These are phyloP conservation scores for Ligdia adustata DNA, from an alignment of 2,888 invertebrate species.

Conservation along the genomic window DNA sequence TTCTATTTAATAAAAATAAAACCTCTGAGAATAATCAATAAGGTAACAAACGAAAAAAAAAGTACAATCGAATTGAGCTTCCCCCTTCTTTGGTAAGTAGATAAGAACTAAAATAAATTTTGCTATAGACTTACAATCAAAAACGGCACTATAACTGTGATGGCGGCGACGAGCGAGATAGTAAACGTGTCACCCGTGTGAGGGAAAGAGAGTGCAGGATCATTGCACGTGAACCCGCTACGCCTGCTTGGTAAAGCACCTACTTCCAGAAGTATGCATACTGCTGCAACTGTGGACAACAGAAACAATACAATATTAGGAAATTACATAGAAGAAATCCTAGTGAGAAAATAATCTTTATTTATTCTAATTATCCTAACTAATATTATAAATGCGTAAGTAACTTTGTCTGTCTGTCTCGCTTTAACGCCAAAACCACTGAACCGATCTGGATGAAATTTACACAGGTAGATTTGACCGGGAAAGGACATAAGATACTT, in stretches of 20 bases:
- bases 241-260: conserved; percentile 85
- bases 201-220: conserved; percentile 87
- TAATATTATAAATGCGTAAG: background rate
- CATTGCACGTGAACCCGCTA: conserved; percentile 88
- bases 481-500: no score
- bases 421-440: no score
- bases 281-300: conserved; percentile 82
- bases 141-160: conserved; percentile 83
- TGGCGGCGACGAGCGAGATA: conserved; percentile 78
- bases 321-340: background rate
- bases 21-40: no score
- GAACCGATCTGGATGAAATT: no score
- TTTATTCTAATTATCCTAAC: background rate
- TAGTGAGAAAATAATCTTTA: background rate
- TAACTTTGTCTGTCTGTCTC: no score
- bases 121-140: conserved; percentile 85
- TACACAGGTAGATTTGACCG: no score
- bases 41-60: no score
- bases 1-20: no score
- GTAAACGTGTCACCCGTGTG: conserved; percentile 88
- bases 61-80: no score
- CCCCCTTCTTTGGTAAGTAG: no score
- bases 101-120: no score
- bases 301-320: background rate
- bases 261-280: conserved; percentile 85